Base-by-base conservation (phyloP, 2,797 vertebrate species). In the Melopsittacus undulatus region DNA sequence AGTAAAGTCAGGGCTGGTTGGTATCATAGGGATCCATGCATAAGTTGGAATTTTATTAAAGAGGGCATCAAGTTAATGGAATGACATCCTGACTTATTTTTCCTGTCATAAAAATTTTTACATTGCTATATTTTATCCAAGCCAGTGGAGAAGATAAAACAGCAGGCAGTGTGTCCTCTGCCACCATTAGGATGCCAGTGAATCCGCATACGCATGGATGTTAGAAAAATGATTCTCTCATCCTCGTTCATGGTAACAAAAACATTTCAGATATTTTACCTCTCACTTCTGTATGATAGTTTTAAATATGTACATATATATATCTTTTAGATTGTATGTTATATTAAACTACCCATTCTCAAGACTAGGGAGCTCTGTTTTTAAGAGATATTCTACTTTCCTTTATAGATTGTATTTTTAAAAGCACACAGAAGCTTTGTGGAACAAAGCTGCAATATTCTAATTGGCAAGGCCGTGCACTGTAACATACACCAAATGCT, bases 351-450 rank as follows among this genome's bases (percentile, higher is more conserved):
- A 46, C n/a, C 7, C 1, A 48, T 89, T 92, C 82, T 70, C n/a
- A 74, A 2, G 1, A 88, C 27, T 48, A 30, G 19, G 40, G 48
- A 94, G 32, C 30, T 36, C 43, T 82, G 75, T 24, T 83, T 80
- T 83, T 46, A 76, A 76, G 62, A 95, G 62, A 78, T 17, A 85
- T 83, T 89, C 36, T 5, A n/a, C 87, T 97, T 89, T 96, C 57
- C 67, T 69, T 79, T 64, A 61, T 75, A 57, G 79, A 81, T 78
- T n/a, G 9, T 15, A 36, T 68, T 91, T 97, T 89, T 85, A 56
- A 90, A 83, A 94, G 46, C 18, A 17, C 59, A 23, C 1, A 59
- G 46, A 87, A 91, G 21, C 16, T 86, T 91, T 69, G 29, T 72
- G 74, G 83, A 95, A 82, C 7, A 43, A 82, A 79, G 21, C 32